phyloP scores from a whole-genome alignment of 2,113 vertebrate species.

The Bathybates hornii region DNA sequence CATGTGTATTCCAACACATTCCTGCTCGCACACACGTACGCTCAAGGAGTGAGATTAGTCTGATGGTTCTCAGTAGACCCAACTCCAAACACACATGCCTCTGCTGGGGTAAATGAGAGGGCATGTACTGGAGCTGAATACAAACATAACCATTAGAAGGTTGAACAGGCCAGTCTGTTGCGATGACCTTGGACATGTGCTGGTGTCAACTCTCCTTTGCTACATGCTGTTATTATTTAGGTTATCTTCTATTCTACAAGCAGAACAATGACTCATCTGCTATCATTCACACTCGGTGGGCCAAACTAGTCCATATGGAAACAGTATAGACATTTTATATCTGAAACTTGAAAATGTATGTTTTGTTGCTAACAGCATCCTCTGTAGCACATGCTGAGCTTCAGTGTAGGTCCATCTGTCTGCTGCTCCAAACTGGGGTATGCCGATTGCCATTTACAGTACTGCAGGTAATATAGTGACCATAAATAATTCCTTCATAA shows the following conservation, averaged over 20 bases:
- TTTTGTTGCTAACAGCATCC: background rate
- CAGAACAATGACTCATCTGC: background rate
- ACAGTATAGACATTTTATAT: background rate
- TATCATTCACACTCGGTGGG: background rate
- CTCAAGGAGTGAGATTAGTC: constrained; percentile 29
- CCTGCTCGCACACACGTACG: background rate
- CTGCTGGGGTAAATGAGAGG: constrained; percentile 14
- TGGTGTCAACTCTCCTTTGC: background rate
- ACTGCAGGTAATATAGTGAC: background rate
- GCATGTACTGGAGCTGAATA: constrained; percentile 36
- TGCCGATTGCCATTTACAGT: background rate
- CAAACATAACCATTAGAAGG: constrained; percentile 49
- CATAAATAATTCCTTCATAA: background rate
- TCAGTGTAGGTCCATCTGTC: background rate
- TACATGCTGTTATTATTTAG: background rate
- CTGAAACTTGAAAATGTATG: background rate
- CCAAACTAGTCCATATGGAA: background rate
- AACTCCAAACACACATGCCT: constrained; percentile 34
- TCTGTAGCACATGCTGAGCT: background rate
- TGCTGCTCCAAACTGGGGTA: background rate
- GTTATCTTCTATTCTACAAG: background rate
- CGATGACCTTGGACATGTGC: constrained; percentile 23
- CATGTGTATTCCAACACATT: constrained; percentile 28
- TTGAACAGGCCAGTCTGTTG: constrained; percentile 14
- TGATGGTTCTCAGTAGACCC: constrained; percentile 45